phyloP scores from a whole-genome alignment of 2,113 vertebrate genomes.

The Marmota monax region DNA sequence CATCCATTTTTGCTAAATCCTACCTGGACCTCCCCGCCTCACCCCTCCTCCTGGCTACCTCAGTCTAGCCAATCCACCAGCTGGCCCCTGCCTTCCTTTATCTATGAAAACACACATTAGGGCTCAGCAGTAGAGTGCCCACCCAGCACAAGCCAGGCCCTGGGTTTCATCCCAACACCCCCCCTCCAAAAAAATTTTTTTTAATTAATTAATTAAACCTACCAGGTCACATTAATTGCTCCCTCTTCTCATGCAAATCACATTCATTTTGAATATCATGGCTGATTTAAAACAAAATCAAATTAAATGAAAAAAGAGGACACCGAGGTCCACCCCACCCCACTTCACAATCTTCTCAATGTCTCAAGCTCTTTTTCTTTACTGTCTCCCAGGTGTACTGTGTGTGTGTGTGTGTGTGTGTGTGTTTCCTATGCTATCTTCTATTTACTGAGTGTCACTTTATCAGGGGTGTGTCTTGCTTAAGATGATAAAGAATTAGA shows the following conservation, averaged over 20 bases:
- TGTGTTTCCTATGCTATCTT: neutral
- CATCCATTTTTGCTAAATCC: neutral
- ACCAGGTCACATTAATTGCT: neutral
- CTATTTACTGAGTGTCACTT: neutral
- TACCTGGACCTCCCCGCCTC: neutral
- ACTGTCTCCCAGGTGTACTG: neutral
- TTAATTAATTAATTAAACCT: neutral
- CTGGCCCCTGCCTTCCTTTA: neutral
- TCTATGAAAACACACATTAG: neutral
- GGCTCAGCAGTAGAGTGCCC: neutral
- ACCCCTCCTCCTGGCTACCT: neutral
- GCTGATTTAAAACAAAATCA: slow-evolving; percentile 4
- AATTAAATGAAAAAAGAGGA: neutral
- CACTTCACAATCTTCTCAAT: neutral
- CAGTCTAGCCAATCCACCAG: neutral
- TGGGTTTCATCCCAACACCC: neutral
- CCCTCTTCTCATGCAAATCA: neutral
- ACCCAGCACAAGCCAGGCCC: neutral
- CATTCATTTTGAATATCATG: neutral
- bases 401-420: too few relatives aligned
- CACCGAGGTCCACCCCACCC: neutral
- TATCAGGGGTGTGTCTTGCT: neutral
- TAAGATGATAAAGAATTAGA: neutral
- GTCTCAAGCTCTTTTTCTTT: neutral
- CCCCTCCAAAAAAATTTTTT: too few relatives aligned